Base-by-base conservation (phyloP, 2,888 invertebrate genomes). In the Eucriotettix oculatus region DNA sequence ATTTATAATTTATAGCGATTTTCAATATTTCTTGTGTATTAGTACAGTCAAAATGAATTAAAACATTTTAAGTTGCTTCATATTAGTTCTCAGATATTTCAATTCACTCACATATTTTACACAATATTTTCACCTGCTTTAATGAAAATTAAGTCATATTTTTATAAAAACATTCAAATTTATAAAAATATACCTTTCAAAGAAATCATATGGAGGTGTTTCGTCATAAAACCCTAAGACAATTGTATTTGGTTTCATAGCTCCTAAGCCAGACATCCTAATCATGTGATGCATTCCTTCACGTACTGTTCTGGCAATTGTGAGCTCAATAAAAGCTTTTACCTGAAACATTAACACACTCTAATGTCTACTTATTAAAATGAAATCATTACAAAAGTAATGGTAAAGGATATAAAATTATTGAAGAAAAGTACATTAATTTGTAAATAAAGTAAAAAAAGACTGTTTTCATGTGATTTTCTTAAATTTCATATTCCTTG, bases 171-270 rank as follows among this genome's bases (percentile, higher is more conserved):
- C 14, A 52, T 17, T 2, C 42, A 52, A 53, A 16, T 48, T 17
- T 42, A 44, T 16, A 14, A 52, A 16, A 29, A 72, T 77, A 74
- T 66, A 86, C 85, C 79, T 81, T 63, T 81, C 79, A 64, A 95
- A 87, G 73, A 91, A 91, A 71, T 96, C 92, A 52, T 76, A 75
- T 0, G 89, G 87, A 0, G 76, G 69, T 42, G 84, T 80, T 40
- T 82, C 79, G 70, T 98, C 97, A 65, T 92, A 83, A 76, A 96
- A 99, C 16, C 98, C 98, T 55, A 99, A 76, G 44, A 98, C 81
- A 61, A 98, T 91, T 0, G 98, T 98, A 71, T 99, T 99, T 0
- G 98, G 97, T 72, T 98, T 98, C 98, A 99, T 98, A 14, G 98
- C 99, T 1, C 99, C 99, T 71, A 99, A 84, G 5, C 99, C 99